phyloP scores from a whole-genome alignment of 2,113 vertebrate genomes.

The Lathamus discolor region DNA sequence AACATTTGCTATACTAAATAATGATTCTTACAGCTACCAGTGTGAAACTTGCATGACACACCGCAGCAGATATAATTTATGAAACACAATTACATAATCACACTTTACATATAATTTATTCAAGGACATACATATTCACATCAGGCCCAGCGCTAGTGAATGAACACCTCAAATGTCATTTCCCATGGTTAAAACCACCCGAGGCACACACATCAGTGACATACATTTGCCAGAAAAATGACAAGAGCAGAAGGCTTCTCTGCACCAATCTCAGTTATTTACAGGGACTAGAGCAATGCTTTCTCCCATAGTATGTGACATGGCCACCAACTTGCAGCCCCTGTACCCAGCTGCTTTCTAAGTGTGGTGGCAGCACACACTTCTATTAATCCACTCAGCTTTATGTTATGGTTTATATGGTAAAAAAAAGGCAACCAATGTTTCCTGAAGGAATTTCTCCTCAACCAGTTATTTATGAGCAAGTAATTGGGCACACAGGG shows the following conservation, averaged over 20 bases:
- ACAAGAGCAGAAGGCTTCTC: not conserved
- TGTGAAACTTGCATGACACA: not conserved
- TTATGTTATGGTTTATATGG: not conserved
- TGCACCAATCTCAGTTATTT: not conserved
- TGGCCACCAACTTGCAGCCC: not conserved
- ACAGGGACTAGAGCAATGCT: not conserved
- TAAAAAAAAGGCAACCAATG: not conserved
- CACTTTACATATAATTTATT: not conserved
- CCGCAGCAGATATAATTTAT: not conserved
- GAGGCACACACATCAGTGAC: rapidly evolving
- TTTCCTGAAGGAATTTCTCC: not conserved
- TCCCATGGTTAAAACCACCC: not conserved
- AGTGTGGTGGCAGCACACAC: not conserved
- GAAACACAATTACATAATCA: not conserved
- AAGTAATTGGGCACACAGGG: not conserved
- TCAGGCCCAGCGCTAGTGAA: not conserved
- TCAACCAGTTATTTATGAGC: not conserved
- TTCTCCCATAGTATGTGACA: not conserved
- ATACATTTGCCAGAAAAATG: not conserved
- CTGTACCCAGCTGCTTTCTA: not conserved
- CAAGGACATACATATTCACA: not conserved
- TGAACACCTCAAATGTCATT: not conserved
- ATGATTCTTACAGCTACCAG: not conserved
- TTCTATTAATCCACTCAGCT: not conserved
- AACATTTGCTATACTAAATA: not conserved